phyloP scores from a whole-genome alignment of 1,140 invertebrate genomes.

The Dinoponera quadriceps region DNA sequence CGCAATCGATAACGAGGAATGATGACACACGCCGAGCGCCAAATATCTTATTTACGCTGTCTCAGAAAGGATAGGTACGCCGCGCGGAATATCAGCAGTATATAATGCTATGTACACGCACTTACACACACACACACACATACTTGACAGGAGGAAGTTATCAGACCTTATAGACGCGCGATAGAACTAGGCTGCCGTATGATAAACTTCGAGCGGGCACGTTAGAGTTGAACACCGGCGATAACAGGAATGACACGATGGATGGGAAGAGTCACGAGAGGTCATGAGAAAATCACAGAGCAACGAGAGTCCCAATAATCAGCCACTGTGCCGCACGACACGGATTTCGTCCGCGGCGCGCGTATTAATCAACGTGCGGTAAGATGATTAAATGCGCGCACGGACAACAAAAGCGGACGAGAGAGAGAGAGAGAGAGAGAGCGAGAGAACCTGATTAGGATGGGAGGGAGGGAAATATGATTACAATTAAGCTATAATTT shows the following conservation, averaged over 20 bases:
- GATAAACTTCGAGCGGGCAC: slow-evolving; percentile 37
- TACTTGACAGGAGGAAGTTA: slow-evolving; percentile 40
- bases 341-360: neutral
- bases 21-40: neutral
- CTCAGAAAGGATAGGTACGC: neutral
- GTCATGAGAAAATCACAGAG: slow-evolving; percentile 15
- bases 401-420: neutral
- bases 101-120: slow-evolving; percentile 33
- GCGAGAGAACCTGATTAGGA: no score
- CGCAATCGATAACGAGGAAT: no score
- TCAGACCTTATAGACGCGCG: slow-evolving; percentile 44
- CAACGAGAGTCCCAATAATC: neutral
- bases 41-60: slow-evolving; percentile 1
- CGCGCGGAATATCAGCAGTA: neutral
- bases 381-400: slow-evolving; percentile 20
- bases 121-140: no score
- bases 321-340: neutral
- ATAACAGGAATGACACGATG: slow-evolving; percentile 17
- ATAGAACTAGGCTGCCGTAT: slow-evolving; percentile 35
- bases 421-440: no score
- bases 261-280: slow-evolving; percentile 33
- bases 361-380: slow-evolving; percentile 29
- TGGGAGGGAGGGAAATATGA: slow-evolving; percentile 18
- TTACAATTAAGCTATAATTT: slow-evolving; percentile 52
- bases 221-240: slow-evolving; percentile 20